Evolutionary conservation across 1,140 invertebrate species (phyloP).

Genomic region (Leptinotarsa texana): DNA sequence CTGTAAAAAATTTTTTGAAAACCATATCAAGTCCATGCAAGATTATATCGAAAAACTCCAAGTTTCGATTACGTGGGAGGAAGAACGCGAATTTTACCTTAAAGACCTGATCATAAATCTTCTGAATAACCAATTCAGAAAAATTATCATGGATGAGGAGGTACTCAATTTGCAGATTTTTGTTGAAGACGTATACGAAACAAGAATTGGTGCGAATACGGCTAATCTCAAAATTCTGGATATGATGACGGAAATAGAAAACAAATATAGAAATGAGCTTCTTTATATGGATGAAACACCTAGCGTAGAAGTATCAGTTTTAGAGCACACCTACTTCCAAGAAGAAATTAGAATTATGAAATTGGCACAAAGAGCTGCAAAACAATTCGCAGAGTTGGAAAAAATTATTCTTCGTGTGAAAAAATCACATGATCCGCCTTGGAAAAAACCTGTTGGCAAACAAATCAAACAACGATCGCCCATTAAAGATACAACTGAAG

Average conservation of each 20-base stretch:
- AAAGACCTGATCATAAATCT: constrained; percentile 57
- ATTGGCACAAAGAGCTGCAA: constrained; percentile 63
- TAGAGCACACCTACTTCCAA: constrained; percentile 52
- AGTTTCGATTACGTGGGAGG: constrained; percentile 54
- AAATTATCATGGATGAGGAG: constrained; percentile 61
- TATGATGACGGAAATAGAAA: constrained; percentile 67
- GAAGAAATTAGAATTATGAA: constrained; percentile 63
- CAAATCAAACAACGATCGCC: constrained; percentile 41
- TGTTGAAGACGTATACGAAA: constrained; percentile 68
- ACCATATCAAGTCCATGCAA: constrained; percentile 38
- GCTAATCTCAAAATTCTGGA: constrained; percentile 58
- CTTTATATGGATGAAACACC: constrained; percentile 29
- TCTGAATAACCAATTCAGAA: constrained; percentile 57
- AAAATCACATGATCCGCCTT: constrained; percentile 60
- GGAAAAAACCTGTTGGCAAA: constrained; percentile 31
- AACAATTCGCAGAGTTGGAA: constrained; percentile 61
- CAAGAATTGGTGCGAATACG: constrained; percentile 62
- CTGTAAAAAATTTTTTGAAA: constrained; percentile 52
- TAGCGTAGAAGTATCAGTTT: neutral
- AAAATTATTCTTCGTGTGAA: constrained; percentile 60
- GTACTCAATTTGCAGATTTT: constrained; percentile 64
- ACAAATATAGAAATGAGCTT: constrained; percentile 59
- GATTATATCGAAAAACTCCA: constrained; percentile 51
- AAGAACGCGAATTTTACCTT: constrained; percentile 55
- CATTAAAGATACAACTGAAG: constrained; percentile 35